phyloP scores from a whole-genome alignment of 2,888 invertebrate genomes.

The Tetragnatha montana region DNA sequence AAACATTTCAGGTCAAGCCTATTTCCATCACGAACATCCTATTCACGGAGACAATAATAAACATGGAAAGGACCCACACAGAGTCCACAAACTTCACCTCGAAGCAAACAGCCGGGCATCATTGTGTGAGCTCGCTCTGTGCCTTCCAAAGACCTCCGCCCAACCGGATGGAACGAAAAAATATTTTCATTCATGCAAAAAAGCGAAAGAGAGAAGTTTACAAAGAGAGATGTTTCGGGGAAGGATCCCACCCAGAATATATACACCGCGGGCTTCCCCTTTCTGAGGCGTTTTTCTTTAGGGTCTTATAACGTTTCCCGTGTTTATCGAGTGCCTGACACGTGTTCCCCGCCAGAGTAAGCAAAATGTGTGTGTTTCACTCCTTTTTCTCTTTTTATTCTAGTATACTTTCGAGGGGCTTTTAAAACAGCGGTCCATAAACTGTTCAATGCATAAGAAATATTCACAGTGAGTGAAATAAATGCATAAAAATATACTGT shows the following conservation, averaged over 20 bases:
- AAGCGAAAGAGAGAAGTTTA: conserved; percentile 14
- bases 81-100: conserved; percentile 21
- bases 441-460: no score
- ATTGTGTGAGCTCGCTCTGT: background rate
- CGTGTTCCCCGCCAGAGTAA: conserved; percentile 23
- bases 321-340: conserved; percentile 44
- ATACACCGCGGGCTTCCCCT: conserved; percentile 28
- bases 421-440: no score
- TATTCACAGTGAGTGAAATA: no score
- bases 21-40: no score
- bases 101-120: conserved; percentile 19
- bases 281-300: background rate
- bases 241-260: conserved; percentile 43
- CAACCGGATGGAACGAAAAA: conserved; percentile 23
- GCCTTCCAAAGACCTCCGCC: background rate
- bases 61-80: background rate
- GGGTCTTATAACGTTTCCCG: conserved; percentile 24
- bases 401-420: background rate
- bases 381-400: background rate
- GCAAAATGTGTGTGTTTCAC: conserved; percentile 9
- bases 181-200: conserved; percentile 1
- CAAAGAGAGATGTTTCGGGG: conserved; percentile 19
- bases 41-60: conserved; percentile 12
- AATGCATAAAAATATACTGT: no score
- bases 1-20: no score